Percentiles rank a stretch among this genome's conserved stretches.
Conservation (phyloP, 2,888 invertebrate species). For the Habroteleia sp. region DNA sequence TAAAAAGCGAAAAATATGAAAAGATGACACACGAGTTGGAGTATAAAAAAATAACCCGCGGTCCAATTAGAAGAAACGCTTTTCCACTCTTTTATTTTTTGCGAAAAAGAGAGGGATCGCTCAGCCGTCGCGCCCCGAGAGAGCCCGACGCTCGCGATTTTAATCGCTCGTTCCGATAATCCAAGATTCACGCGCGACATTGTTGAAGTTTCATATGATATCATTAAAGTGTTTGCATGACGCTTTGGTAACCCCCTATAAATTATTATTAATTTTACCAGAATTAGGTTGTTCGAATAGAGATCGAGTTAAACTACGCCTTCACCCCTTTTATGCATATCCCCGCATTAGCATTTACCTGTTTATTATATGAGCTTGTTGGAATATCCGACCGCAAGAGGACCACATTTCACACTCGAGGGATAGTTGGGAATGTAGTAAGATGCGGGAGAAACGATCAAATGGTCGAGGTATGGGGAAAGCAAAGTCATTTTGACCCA, state of each 20-base stretch:
- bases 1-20: no score
- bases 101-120: no score
- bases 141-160: no score
- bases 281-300: conserved; percentile 55
- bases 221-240: conserved; percentile 40
- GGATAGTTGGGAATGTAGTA: conserved; percentile 35
- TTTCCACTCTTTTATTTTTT: no score
- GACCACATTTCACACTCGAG: conserved; percentile 48
- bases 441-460: conserved; percentile 37
- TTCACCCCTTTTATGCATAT: conserved; percentile 40
- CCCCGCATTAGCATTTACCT: conserved; percentile 50
- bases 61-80: no score
- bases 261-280: conserved; percentile 48
- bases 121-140: no score
- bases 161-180: conserved; percentile 12
- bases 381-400: conserved; percentile 51
- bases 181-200: conserved; percentile 17
- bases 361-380: conserved; percentile 54
- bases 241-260: conserved; percentile 39
- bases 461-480: conserved; percentile 7
- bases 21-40: no score
- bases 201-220: conserved; percentile 29
- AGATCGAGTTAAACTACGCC: conserved; percentile 49
- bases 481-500: conserved; percentile 49
- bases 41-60: no score